Evolutionary conservation across 1,140 invertebrate species (phyloP), one percentile per base, ranked within the genome.

Genomic region (Cotesia typhae): DNA sequence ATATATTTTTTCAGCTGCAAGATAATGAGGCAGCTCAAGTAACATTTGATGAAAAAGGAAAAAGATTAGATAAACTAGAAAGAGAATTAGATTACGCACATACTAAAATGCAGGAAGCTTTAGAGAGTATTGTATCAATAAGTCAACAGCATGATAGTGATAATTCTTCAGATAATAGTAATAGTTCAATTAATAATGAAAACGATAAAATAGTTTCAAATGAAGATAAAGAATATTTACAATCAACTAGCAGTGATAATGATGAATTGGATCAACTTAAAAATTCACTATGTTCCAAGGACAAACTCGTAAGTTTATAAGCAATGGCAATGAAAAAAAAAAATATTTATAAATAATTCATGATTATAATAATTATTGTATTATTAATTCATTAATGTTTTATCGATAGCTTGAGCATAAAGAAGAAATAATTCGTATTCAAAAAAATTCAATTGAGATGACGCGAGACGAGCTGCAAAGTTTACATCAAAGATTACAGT

Each of bases 391-490:
- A 38, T 12, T 59, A 74, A 60, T 74, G 65, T 64, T 72, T 73
- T 14, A 51, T 74, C 17, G 53, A 68, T 47, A 87, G 85, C 73
- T 86, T 28, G 77, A 83, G 76, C 80, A 87, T 74, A 82, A 81
- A 71, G 80, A 86, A 28, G 78, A 86, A 78, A 82, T 85, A n/a
- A 84, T 86, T 68, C 75, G 71, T 70, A 85, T 86, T 73, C 85
- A 86, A 73, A 81, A 83, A 63, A 77, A 86, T 67, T 84, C 85
- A 0, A 83, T 86, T 61, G 61, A 66, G 57, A 80, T 86, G 73
- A 80, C 82, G 7, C 81, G 85, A 71, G 72, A 75, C 6, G 85
- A 86, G 74, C 74, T 85, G 17, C 80, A 83, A 72, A 79, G 85
- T 75, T 68, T 84, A 12, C 80, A 83, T 69, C 79, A 81, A 70